phyloP scores from a whole-genome alignment of 2,797 vertebrate genomes.

The Amblyopsis hoosieri region DNA sequence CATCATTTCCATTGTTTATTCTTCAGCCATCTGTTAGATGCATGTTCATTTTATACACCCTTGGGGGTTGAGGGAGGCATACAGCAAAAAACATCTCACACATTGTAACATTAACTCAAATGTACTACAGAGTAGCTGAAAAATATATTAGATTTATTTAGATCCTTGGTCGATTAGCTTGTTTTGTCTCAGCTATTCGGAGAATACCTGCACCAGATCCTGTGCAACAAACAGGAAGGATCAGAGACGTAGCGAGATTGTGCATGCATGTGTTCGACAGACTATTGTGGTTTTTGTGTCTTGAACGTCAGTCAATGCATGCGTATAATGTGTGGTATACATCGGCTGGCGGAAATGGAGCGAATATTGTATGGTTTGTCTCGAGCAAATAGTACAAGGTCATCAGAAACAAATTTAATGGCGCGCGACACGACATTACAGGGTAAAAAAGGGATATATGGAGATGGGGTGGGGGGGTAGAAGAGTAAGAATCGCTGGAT shows the following conservation, averaged over 20 bases:
- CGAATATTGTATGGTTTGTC: conserved; percentile 37
- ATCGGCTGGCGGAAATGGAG: conserved; percentile 14
- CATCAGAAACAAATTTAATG: no score
- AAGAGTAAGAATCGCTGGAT: conserved; percentile 62
- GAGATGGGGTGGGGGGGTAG: conserved; percentile 38
- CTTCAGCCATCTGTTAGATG: no score
- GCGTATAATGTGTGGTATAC: background rate
- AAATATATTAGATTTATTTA: no score
- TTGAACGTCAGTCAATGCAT: conserved; percentile 3
- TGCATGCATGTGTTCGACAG: background rate
- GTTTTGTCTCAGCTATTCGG: conserved; percentile 35
- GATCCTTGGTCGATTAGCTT: no score
- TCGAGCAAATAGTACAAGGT: conserved; percentile 7
- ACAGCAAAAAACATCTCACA: no score
- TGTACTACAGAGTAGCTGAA: no score
- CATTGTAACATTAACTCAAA: no score
- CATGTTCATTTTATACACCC: no score
- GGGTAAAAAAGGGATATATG: conserved; percentile 32
- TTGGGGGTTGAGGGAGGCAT: no score
- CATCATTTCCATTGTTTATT: no score
- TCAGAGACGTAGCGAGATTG: conserved; percentile 30
- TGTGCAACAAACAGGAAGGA: conserved; percentile 60
- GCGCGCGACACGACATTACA: conserved; percentile 11
- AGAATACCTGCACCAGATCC: conserved; percentile 45
- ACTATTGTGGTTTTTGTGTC: conserved; percentile 29